Percentiles rank a stretch among this genome's conserved stretches.
These are phyloP conservation scores for Carterocephalus palaemon DNA, from an alignment of 2,888 invertebrate genomes.

Conservation along the genomic window DNA sequence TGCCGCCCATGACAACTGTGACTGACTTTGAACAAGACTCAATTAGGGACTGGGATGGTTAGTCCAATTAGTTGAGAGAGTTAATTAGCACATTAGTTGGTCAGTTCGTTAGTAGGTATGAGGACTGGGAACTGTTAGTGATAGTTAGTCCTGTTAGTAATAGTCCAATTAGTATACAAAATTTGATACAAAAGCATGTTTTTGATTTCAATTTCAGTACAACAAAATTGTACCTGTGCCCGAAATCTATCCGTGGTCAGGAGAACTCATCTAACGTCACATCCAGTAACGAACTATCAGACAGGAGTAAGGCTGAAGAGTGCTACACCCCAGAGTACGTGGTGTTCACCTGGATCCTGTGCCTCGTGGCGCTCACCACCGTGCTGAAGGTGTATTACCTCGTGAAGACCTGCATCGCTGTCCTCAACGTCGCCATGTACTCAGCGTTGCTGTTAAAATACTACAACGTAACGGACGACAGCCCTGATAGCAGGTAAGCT, in stretches of 20 bases:
- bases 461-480: conserved; percentile 56
- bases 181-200: too few relatives aligned
- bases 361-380: conserved; percentile 93
- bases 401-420: conserved; percentile 88
- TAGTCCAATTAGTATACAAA: too few relatives aligned
- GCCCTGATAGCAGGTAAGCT: conserved; percentile 4
- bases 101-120: too few relatives aligned
- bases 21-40: too few relatives aligned
- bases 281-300: conserved; percentile 10
- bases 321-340: conserved; percentile 90
- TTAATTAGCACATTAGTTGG: too few relatives aligned
- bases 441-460: conserved; percentile 82
- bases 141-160: too few relatives aligned
- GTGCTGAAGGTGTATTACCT: conserved; percentile 94
- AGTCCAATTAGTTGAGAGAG: too few relatives aligned
- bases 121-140: too few relatives aligned
- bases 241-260: conserved; percentile 38
- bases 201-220: conserved; percentile 48
- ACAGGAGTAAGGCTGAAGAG: conserved; percentile 37
- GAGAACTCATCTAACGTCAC: not conserved
- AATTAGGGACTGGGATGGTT: too few relatives aligned
- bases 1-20: too few relatives aligned
- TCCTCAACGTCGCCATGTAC: conserved; percentile 87
- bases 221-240: conserved; percentile 60
- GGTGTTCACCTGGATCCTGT: conserved; percentile 95